Base-by-base conservation (phyloP, 2,113 vertebrate species). In the Caranx melampygus region DNA sequence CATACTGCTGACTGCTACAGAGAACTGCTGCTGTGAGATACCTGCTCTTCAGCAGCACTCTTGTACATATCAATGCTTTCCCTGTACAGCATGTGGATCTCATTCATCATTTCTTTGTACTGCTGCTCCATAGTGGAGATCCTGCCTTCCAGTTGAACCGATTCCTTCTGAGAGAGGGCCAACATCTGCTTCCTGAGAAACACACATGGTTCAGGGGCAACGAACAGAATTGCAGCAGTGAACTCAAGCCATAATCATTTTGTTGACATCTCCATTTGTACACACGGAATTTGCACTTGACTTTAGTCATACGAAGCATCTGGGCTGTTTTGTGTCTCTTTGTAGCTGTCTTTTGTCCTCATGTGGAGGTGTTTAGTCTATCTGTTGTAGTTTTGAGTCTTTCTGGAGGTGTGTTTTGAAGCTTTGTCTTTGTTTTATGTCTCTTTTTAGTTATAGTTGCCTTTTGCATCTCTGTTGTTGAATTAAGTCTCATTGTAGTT, bases 151-250 rank as follows among this genome's bases (percentile, higher is more conserved):
- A 70, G 9, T 1, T 42, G 11, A 1, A 2, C 62, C 0, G 4
- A n/a, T 62, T 34, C 57, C 51, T 52, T 45, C 62, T 8, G 4
- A 0, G 16, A 7, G 8, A 26, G 12, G 0, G 0, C 2, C 62
- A 9, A 2, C 62, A 66, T 35, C 57, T 75, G 54, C 26, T 10
- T 31, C 70, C 89, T 90, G 79, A 12, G 35, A 44, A 42, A 66
- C n/a, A 31, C 18, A 40, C 18, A 9, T 6, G 16, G 33, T 14
- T 9, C 18, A 52, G 60, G 11, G 11, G 12, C 8, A 2, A 10
- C 4, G 40, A 21, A 18, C 15, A 15, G 0, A 59, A 5, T 1
- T 1, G 11, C 49, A 52, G 49, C 18, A 52, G 2, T n/a, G 51
- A 20, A 21, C 6, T 18, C 6, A 10, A 52, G 3, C 20, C 51